Conservation (phyloP, 2,888 invertebrate species). For the Torymus tubicola region DNA sequence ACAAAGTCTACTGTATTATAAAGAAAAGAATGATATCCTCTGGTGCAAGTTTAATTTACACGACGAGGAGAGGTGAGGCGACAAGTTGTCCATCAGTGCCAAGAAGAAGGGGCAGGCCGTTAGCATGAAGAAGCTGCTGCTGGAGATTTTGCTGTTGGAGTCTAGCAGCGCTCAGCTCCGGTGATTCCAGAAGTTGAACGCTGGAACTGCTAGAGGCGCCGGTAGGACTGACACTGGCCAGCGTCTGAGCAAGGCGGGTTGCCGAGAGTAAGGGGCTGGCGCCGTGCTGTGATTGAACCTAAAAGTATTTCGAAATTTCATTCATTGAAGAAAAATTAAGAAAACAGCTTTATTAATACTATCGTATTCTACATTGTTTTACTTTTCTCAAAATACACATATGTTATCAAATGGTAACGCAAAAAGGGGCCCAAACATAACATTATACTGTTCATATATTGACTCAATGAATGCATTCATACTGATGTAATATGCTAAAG, state of each 20-base stretch:
- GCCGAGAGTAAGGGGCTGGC: slow-evolving; percentile 30
- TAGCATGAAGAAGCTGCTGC: slow-evolving; percentile 17
- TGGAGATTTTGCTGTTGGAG: slow-evolving; percentile 26
- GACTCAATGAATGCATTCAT: no score
- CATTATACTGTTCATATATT: no score
- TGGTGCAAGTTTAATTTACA: no score
- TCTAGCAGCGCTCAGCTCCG: slow-evolving; percentile 32
- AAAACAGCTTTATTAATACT: no score
- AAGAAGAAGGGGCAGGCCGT: slow-evolving; percentile 16
- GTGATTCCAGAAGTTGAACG: slow-evolving; percentile 32
- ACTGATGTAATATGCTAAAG: no score
- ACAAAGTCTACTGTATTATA: no score
- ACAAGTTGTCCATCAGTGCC: slow-evolving; percentile 18
- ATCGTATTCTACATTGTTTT: no score
- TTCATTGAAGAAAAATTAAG: no score
- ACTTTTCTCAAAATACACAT: no score
- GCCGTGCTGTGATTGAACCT: slow-evolving; percentile 29
- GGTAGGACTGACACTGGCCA: slow-evolving; percentile 34
- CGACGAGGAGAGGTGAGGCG: not conserved
- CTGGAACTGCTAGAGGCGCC: slow-evolving; percentile 48
- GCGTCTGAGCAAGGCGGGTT: slow-evolving; percentile 46
- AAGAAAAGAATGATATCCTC: no score
- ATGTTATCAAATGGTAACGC: no score
- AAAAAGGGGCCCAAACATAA: no score
- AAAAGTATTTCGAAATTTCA: not conserved